These are phyloP conservation scores for Lypha dubia DNA, from an alignment of 2,888 invertebrate genomes.

Conservation along the genomic window DNA sequence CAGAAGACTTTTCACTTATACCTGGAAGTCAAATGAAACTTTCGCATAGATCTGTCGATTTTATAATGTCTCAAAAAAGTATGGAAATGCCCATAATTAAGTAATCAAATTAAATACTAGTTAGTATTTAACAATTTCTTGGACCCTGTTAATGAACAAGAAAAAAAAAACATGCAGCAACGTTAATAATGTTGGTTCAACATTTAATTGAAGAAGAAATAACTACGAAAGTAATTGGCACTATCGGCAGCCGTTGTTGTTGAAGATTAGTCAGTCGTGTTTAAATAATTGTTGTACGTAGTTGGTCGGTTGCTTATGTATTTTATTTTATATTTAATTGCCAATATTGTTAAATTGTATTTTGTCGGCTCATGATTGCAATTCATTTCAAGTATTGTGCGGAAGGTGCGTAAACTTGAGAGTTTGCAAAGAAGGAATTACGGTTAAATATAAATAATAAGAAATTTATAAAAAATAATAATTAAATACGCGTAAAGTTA, in stretches of 20 bases:
- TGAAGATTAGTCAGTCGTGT: conserved; percentile 60
- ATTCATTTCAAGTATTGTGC: conserved; percentile 51
- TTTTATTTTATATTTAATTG: conserved; percentile 47
- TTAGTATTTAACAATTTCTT: not conserved
- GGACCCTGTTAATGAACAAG: not conserved
- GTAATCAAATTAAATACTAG: too few relatives aligned
- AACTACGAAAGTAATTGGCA: conserved; percentile 11
- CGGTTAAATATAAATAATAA: conserved; percentile 11
- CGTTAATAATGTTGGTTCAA: not conserved
- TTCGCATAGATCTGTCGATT: too few relatives aligned
- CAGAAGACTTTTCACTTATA: too few relatives aligned
- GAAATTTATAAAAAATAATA: conserved; percentile 17
- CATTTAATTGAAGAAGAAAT: not conserved
- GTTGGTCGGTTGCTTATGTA: conserved; percentile 54
- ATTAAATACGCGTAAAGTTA: too few relatives aligned
- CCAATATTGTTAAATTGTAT: conserved; percentile 56
- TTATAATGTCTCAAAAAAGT: too few relatives aligned
- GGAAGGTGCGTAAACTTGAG: conserved; percentile 60
- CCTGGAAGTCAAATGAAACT: too few relatives aligned
- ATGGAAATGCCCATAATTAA: too few relatives aligned
- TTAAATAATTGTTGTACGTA: conserved; percentile 43
- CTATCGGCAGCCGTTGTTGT: conserved; percentile 31
- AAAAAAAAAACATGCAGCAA: too few relatives aligned
- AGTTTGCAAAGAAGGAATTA: not conserved
- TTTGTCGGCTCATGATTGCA: conserved; percentile 37